Conservation (phyloP, 2,113 vertebrate species). For the Diphyllodes magnificus region DNA sequence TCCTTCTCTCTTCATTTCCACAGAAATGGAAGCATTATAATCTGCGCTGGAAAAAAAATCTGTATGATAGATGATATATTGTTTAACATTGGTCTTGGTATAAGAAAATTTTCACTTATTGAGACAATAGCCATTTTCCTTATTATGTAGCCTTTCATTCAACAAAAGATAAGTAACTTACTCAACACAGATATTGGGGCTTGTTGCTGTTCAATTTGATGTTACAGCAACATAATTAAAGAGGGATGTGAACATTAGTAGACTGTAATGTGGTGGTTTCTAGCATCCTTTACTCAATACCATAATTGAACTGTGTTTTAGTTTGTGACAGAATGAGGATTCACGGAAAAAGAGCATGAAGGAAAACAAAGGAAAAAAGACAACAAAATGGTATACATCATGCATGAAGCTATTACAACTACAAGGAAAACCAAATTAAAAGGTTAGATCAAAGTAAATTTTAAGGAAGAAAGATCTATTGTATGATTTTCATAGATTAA, state of each 20-base stretch:
- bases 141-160: background rate
- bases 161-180: background rate
- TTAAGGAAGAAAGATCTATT: background rate
- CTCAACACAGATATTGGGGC: background rate
- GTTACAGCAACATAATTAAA: background rate
- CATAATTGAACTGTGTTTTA: background rate
- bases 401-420: background rate
- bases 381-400: background rate
- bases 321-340: background rate
- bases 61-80: background rate
- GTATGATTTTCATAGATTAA: background rate
- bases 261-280: background rate
- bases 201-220: background rate
- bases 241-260: background rate
- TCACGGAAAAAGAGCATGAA: background rate
- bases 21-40: background rate
- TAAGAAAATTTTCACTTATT: background rate
- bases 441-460: background rate
- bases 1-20: background rate
- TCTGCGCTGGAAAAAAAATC: background rate
- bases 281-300: background rate
- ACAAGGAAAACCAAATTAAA: background rate
- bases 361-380: background rate
- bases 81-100: background rate
- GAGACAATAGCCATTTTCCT: background rate